Conservation (phyloP, 2,888 invertebrate genomes). For the Malthinus seriepunctatus region DNA sequence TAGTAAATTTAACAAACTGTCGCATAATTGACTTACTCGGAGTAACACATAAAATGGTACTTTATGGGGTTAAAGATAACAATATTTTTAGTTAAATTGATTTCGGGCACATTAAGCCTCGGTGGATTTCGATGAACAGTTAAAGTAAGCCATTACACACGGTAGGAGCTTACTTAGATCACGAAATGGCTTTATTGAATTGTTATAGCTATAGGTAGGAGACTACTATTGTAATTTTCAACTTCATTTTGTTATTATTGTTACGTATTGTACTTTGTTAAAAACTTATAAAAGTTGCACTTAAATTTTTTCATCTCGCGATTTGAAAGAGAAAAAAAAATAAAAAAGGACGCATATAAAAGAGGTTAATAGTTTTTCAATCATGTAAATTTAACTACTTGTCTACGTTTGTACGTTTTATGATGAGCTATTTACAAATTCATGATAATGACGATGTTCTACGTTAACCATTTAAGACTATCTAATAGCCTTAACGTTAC, state of each 20-base stretch:
- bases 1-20: no score
- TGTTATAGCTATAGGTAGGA: constrained; percentile 33
- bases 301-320: no score
- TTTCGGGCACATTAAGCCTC: constrained; percentile 51
- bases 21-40: no score
- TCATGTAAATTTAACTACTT: not conserved
- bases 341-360: no score
- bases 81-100: constrained; percentile 53
- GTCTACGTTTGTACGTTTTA: not conserved
- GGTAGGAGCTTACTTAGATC: constrained; percentile 49
- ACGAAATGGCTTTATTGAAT: constrained; percentile 46
- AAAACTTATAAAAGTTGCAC: no score
- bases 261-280: no score
- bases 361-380: no score
- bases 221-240: constrained; percentile 22
- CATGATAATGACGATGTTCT: constrained; percentile 17
- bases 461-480: no score
- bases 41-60: no score
- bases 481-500: not conserved
- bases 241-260: constrained; percentile 15
- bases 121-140: constrained; percentile 51
- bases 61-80: constrained; percentile 27
- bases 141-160: constrained; percentile 52
- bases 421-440: constrained; percentile 19
- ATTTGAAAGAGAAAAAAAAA: no score